phyloP scores from a whole-genome alignment of 2,113 vertebrate genomes.

The Paradoxurus hermaphroditus region DNA sequence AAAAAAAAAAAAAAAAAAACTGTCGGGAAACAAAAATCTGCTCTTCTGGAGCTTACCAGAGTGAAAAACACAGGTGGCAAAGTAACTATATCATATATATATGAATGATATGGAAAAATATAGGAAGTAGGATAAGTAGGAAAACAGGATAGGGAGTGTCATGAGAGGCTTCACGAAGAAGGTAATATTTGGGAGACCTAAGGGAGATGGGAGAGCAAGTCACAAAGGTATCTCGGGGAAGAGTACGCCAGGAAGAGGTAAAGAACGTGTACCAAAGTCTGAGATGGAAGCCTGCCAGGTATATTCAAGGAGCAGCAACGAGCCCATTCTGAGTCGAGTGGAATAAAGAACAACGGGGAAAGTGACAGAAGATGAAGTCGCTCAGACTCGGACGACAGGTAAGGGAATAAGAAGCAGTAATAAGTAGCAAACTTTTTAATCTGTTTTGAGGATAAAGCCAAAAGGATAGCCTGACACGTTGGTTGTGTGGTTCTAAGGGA shows the following conservation, averaged over 20 bases:
- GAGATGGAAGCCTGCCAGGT: not conserved
- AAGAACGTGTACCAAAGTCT: slow-evolving; percentile 14
- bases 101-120: not conserved
- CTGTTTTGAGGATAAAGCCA: slow-evolving; percentile 25
- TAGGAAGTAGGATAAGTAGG: not conserved
- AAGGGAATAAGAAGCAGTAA: not conserved
- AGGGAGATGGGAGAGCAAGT: not conserved
- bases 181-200: not conserved
- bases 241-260: not conserved
- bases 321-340: not conserved
- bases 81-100: not conserved
- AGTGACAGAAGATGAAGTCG: not conserved
- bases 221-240: not conserved
- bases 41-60: not conserved
- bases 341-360: not conserved
- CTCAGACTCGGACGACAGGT: not conserved
- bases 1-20: not conserved
- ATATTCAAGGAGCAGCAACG: not conserved
- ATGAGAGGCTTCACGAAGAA: not conserved
- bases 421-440: not conserved
- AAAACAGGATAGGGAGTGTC: not conserved
- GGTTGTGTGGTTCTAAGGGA: not conserved
- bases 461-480: not conserved
- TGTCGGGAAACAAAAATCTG: not conserved
- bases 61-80: not conserved